Percentiles rank a stretch among this genome's conserved stretches.
Conservation (phyloP, 1,140 invertebrate genomes). For the Atta texana region DNA sequence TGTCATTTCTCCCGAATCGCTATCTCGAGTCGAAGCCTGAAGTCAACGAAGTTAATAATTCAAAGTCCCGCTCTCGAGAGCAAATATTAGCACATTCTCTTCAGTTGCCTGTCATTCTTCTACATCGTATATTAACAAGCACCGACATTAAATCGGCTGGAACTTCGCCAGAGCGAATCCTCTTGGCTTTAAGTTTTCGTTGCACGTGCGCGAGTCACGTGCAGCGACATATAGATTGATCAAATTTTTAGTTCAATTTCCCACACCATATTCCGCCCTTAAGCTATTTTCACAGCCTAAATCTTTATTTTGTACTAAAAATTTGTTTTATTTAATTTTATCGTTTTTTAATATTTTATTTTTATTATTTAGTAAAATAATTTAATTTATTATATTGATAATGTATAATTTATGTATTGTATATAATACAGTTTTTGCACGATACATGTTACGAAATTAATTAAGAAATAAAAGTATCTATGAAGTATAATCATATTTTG, state of each 20-base stretch:
- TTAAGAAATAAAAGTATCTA: slow-evolving; percentile 1
- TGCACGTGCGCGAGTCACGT: slow-evolving; percentile 23
- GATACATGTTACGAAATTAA: background rate
- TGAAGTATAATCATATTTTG: background rate
- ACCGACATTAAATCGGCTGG: slow-evolving; percentile 56
- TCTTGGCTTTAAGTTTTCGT: slow-evolving; percentile 33
- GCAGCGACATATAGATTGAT: background rate
- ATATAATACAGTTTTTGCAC: background rate
- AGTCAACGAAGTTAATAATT: slow-evolving; percentile 57
- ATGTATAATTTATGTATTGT: background rate
- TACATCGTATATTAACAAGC: slow-evolving; percentile 58
- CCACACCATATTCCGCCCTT: background rate
- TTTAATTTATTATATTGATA: background rate
- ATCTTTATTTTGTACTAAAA: background rate
- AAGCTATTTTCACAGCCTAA: background rate
- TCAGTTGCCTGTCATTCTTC: slow-evolving; percentile 48
- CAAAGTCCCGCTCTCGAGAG: slow-evolving; percentile 24
- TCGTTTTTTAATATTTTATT: background rate
- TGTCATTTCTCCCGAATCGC: slow-evolving; percentile 30
- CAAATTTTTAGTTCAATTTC: slow-evolving; percentile 5
- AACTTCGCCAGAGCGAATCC: slow-evolving; percentile 16
- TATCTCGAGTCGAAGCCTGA: background rate
- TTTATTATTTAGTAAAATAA: background rate
- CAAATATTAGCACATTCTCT: slow-evolving; percentile 57
- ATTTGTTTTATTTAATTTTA: background rate